These are phyloP conservation scores for Nothocercus nigrocapillus DNA, from an alignment of 2,113 vertebrate genomes.

Conservation along the genomic window DNA sequence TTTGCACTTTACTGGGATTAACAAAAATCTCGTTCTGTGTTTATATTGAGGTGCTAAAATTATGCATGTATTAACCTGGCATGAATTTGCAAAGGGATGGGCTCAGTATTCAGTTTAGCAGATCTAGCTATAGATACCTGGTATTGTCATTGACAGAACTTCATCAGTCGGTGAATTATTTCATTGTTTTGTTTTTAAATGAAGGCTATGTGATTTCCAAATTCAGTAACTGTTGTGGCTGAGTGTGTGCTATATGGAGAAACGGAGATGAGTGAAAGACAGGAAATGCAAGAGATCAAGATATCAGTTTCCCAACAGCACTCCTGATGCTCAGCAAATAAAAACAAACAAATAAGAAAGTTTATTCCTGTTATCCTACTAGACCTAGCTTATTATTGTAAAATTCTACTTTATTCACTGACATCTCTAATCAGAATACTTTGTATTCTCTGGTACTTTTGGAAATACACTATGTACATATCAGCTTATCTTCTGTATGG, in stretches of 20 bases:
- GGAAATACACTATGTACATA: not conserved
- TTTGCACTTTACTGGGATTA: not conserved
- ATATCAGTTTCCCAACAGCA: not conserved
- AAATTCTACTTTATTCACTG: not conserved
- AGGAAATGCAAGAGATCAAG: not conserved
- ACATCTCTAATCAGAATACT: not conserved
- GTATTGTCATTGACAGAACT: not conserved
- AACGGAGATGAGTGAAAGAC: not conserved
- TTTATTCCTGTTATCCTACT: not conserved
- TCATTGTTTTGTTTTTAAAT: not conserved
- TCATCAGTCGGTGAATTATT: not conserved
- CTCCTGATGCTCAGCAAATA: not conserved
- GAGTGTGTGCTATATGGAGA: not conserved
- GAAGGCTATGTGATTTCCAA: not conserved
- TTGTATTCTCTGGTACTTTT: not conserved
- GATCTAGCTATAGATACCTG: not conserved
- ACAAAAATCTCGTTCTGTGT: not conserved
- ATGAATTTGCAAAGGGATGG: not conserved
- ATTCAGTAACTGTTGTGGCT: not conserved
- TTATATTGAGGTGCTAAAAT: not conserved
- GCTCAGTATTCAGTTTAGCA: not conserved
- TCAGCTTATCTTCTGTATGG: not conserved
- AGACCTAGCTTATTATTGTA: not conserved
- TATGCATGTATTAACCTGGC: not conserved
- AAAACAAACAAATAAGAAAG: not conserved